These are phyloP conservation scores for Ardeotis arabs DNA, from an alignment of 2,113 vertebrate genomes.

Conservation along the genomic window DNA sequence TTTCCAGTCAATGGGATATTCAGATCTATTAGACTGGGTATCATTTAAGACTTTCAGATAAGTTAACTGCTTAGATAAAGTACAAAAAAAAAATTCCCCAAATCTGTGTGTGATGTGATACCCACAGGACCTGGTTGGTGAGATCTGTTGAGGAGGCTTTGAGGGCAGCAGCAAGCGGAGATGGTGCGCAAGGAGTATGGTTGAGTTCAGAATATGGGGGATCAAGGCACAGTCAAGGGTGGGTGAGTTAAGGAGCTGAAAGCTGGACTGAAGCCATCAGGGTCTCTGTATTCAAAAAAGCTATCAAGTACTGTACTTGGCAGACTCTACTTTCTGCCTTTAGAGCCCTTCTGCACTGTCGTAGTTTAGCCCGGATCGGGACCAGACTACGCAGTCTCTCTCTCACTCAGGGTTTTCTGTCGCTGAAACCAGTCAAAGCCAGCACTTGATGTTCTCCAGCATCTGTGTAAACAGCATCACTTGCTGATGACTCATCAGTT, in stretches of 20 bases:
- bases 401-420: neutral
- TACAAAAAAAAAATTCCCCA: neutral
- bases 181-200: too few species aligned
- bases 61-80: neutral
- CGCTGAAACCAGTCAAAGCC: neutral
- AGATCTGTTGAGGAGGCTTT: neutral
- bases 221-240: neutral
- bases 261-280: neutral
- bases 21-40: neutral
- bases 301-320: neutral
- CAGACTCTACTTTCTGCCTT: neutral
- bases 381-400: too few species aligned
- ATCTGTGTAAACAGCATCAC: neutral
- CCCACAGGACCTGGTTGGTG: neutral
- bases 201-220: neutral
- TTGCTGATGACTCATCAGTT: neutral
- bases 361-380: too few species aligned
- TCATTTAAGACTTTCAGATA: neutral
- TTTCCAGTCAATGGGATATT: neutral
- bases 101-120: fast-evolving
- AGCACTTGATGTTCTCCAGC: neutral
- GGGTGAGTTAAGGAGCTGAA: neutral
- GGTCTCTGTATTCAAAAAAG: neutral
- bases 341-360: neutral
- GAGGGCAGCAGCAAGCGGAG: neutral